Conservation (phyloP, 2,797 vertebrate species). For the Numenius phaeopus region DNA sequence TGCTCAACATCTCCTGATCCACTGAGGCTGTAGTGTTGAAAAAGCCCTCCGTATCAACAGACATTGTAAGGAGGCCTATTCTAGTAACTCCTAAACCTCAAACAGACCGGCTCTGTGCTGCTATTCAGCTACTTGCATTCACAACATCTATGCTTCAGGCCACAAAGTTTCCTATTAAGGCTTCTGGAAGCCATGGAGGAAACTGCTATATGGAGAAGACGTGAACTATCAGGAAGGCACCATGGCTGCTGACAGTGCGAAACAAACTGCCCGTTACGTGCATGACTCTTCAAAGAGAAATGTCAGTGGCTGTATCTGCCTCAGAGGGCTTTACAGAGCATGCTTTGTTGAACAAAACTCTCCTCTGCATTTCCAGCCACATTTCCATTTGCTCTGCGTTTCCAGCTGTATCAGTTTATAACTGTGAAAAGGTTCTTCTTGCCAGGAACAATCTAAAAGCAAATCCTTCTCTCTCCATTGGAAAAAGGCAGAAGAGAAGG, state of each 20-base stretch:
- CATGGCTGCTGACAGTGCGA: neutral
- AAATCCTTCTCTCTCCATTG: neutral
- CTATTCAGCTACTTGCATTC: neutral
- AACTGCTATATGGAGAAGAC: neutral
- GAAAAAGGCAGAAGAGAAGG: neutral
- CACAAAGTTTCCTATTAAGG: neutral
- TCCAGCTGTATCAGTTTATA: neutral
- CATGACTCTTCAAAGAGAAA: neutral
- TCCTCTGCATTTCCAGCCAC: neutral
- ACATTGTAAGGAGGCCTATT: neutral
- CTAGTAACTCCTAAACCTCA: neutral
- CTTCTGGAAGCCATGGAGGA: neutral
- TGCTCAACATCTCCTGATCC: neutral
- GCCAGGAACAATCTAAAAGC: neutral
- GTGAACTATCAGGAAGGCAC: neutral
- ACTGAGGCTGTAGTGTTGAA: neutral
- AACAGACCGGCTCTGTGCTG: neutral
- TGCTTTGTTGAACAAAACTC: neutral
- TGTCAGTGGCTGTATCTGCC: accelerated
- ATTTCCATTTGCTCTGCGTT: neutral
- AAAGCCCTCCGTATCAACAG: neutral
- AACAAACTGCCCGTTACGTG: neutral
- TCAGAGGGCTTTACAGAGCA: neutral
- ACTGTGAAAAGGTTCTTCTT: neutral
- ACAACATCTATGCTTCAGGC: neutral